Conservation (phyloP, 2,797 vertebrate genomes). For the Poliocrania exsul region DNA sequence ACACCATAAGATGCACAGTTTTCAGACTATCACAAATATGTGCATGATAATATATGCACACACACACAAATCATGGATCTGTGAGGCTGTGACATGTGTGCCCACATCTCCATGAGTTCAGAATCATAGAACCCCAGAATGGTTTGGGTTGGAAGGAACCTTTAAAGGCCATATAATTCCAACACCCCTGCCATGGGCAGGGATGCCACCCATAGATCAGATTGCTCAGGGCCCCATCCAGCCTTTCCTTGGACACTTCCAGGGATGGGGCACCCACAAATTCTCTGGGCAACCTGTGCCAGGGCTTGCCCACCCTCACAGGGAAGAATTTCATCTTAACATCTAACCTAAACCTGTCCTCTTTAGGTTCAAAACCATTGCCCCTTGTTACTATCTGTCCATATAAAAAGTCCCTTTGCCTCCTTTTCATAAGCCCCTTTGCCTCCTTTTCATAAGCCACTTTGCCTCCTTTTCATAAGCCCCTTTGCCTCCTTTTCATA, state of each 20-base stretch:
- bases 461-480: background rate
- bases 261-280: background rate
- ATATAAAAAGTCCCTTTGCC: background rate
- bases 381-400: background rate
- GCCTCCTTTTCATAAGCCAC: background rate
- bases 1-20: background rate
- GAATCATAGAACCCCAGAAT: background rate
- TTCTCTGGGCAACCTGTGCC: fast-evolving
- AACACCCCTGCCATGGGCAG: background rate
- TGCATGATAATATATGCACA: background rate
- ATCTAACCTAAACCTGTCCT: background rate
- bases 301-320: background rate
- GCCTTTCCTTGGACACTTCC: fast-evolving
- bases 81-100: fast-evolving
- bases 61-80: background rate
- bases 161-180: background rate
- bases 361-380: background rate
- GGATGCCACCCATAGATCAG: background rate
- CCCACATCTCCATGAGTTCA: background rate
- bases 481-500: background rate
- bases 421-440: background rate
- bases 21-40: background rate
- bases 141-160: background rate
- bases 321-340: background rate
- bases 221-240: fast-evolving